Evolutionary conservation across 2,888 invertebrate species (phyloP), one percentile per base, ranked within the genome.

Genomic region (Drosophila flavopinicola): DNA sequence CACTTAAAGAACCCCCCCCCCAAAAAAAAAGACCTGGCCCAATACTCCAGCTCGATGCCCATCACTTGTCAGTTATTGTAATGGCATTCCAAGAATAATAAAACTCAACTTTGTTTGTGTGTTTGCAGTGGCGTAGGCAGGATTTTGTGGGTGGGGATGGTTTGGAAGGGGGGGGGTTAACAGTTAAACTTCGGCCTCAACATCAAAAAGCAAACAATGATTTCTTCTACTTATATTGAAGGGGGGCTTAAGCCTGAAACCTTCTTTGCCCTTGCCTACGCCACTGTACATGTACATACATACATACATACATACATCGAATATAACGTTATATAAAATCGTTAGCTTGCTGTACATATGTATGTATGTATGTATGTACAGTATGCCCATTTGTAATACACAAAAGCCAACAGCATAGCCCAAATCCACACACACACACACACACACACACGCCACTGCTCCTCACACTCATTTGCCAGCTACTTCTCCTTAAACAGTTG

Each of bases 261-360:
- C n/a, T n/a, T n/a, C n/a, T n/a, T n/a, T n/a, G n/a, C n/a, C n/a
- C n/a, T n/a, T n/a, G n/a, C n/a, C n/a, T n/a, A n/a, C n/a, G n/a
- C n/a, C n/a, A n/a, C n/a, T n/a, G n/a, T n/a, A n/a, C n/a, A n/a
- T n/a, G n/a, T n/a, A n/a, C n/a, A 20, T 6, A 24, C n/a, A 27
- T 37, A 15, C 23, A 54, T 71, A 39, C 23, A 30, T 37, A 13
- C 30, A 15, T 47, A 20, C 20, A n/a, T 17, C 6, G n/a, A 37
- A 27, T 30, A 47, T 52, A 32, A 47, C 37, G 59, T 78, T 82
- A 71, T 71, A 85, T 82, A 67, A 78, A 78, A 74, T 53, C 61
- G 59, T 80, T 79, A 74, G 42, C 32, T 49, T 56, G 59, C 37
- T 75, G 53, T 75, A 58, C 49, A 23, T n/a, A n/a, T n/a, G 49